These are phyloP conservation scores for Mus pahari DNA, from an alignment of 2,113 vertebrate species.

Conservation along the genomic window DNA sequence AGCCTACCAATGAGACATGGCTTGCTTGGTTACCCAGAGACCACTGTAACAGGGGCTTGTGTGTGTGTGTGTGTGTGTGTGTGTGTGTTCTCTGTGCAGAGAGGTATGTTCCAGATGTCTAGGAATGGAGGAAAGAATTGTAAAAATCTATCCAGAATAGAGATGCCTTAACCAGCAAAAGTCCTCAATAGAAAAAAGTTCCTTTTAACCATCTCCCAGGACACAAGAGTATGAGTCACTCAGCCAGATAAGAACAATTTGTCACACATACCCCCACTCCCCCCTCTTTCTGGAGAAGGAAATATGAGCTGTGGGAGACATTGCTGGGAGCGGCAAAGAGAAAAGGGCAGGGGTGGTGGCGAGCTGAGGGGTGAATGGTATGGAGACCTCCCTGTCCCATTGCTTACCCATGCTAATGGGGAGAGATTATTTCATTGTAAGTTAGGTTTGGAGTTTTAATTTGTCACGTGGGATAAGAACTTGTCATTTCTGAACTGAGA, in stretches of 20 bases:
- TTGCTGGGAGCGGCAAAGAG: not conserved
- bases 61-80: not conserved
- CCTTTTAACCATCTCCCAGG: not conserved
- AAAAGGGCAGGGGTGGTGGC: not conserved
- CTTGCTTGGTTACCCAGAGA: not conserved
- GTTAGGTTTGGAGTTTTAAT: not conserved
- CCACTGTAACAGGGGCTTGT: not conserved
- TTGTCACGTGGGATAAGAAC: not conserved
- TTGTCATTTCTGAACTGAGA: slow-evolving; percentile 24
- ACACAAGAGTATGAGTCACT: not conserved
- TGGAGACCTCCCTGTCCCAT: rapidly evolving
- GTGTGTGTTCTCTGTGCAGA: too few species aligned
- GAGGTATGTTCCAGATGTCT: not conserved
- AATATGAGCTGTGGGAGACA: not conserved
- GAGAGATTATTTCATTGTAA: not conserved
- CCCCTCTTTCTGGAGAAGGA: not conserved
- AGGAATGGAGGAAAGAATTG: not conserved
- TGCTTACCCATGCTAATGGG: not conserved
- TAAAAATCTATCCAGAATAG: not conserved
- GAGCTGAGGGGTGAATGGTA: not conserved
- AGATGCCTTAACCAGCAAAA: not conserved
- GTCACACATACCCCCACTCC: too few species aligned
- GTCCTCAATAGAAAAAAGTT: not conserved
- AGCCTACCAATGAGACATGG: not conserved
- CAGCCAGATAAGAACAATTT: too few species aligned